A percentile compares a stretch with the other conserved stretches of the same genome.
These are phyloP conservation scores for Epinotia ramella DNA, from an alignment of 2,888 invertebrate genomes.

Conservation along the genomic window DNA sequence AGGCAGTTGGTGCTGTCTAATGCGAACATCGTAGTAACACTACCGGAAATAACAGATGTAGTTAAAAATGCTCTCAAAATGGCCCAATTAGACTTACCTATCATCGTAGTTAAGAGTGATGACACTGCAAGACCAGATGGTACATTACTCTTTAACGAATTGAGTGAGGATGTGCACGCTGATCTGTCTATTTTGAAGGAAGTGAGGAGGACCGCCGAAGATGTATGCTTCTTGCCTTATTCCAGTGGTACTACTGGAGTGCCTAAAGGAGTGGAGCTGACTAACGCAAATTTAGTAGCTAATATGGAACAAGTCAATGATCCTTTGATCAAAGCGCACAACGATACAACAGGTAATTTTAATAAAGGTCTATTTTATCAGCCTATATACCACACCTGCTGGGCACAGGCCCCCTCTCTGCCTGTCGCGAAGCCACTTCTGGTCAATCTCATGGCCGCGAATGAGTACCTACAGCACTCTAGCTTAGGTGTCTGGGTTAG, in stretches of 20 bases:
- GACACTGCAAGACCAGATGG: constrained; percentile 71
- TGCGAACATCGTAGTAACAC: constrained; percentile 87
- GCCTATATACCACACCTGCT: no score
- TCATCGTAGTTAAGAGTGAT: constrained; percentile 79
- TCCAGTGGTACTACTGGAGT: constrained; percentile 95
- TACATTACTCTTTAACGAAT: constrained; percentile 87
- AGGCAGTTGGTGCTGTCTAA: constrained; percentile 87
- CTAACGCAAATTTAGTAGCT: constrained; percentile 85
- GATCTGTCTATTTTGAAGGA: constrained; percentile 83
- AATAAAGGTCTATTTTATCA: neutral
- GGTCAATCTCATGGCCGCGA: no score
- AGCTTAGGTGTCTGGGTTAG: no score
- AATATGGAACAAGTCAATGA: constrained; percentile 79
- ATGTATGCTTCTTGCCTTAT: constrained; percentile 90
- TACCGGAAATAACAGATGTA: constrained; percentile 77
- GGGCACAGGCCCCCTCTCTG: no score
- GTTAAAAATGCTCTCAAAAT: constrained; percentile 80
- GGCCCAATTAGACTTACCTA: constrained; percentile 80
- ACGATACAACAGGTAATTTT: constrained; percentile 73
- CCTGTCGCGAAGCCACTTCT: no score
- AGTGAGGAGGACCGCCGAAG: constrained; percentile 78
- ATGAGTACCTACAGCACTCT: no score
- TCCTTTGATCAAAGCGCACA: constrained; percentile 59
- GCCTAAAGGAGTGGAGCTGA: constrained; percentile 90
- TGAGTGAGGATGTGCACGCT: constrained; percentile 83